Conservation (phyloP, 2,113 vertebrate genomes). For the Menura novaehollandiae region DNA sequence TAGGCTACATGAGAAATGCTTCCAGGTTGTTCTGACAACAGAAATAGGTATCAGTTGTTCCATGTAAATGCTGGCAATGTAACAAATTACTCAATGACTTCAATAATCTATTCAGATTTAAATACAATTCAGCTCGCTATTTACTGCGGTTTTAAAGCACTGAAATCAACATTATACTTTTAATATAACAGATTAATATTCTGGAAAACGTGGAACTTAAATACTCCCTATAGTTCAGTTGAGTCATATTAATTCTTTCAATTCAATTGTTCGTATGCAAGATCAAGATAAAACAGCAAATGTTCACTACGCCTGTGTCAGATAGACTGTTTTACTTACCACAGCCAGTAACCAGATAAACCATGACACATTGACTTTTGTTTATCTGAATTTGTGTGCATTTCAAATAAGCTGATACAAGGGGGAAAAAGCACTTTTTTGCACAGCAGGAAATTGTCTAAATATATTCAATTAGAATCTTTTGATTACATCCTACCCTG, state of each 20-base stretch:
- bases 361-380: constrained; percentile 43
- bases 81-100: neutral
- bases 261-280: neutral
- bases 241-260: neutral
- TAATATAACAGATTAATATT: neutral
- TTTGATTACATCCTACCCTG: constrained; percentile 72
- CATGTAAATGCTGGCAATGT: neutral
- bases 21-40: neutral
- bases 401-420: constrained; percentile 67
- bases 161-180: neutral
- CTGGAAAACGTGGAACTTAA: neutral
- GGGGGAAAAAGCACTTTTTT: constrained; percentile 46
- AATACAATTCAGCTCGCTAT: neutral
- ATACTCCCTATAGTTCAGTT: neutral
- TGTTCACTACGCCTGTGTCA: neutral
- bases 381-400: constrained; percentile 44
- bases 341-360: constrained; percentile 54
- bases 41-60: neutral
- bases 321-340: neutral
- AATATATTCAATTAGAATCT: constrained; percentile 75
- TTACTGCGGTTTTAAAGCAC: neutral
- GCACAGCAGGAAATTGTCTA: constrained; percentile 69
- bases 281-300: neutral
- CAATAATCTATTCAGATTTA: neutral
- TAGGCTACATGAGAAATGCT: neutral